Conservation (phyloP, 2,888 invertebrate species). For the Erynnis tages region DNA sequence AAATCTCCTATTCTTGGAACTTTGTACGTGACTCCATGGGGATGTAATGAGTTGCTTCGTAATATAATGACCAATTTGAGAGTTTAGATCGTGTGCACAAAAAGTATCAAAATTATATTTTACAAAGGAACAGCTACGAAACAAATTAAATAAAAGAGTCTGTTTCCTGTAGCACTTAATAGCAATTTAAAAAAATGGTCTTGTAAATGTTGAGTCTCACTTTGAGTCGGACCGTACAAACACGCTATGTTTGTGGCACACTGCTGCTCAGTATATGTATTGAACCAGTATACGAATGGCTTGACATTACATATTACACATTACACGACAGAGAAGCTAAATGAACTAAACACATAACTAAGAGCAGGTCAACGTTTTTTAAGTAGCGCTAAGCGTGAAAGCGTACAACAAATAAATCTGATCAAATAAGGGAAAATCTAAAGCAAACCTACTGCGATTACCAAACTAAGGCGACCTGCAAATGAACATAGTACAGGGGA, state of each 20-base stretch:
- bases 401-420: constrained; percentile 70
- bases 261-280: too few relatives aligned
- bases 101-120: too few relatives aligned
- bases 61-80: too few relatives aligned
- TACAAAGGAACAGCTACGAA: too few relatives aligned
- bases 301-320: constrained; percentile 19
- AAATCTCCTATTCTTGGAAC: too few relatives aligned
- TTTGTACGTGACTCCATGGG: too few relatives aligned
- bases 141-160: not conserved
- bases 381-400: constrained; percentile 75
- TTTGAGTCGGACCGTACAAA: constrained; percentile 39
- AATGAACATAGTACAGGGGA: not conserved
- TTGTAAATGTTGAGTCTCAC: not conserved
- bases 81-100: too few relatives aligned
- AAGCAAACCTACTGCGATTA: constrained; percentile 25
- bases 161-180: constrained; percentile 29
- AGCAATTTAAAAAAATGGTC: constrained; percentile 39
- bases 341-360: constrained; percentile 57
- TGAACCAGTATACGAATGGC: too few relatives aligned
- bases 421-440: constrained; percentile 68
- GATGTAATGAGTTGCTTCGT: too few relatives aligned
- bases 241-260: constrained; percentile 59
- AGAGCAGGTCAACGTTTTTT: constrained; percentile 72
- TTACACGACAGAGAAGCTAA: constrained; percentile 47
- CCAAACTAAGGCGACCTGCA: not conserved